Base-by-base conservation (phyloP, 23 tunicate genomes). In the Aplidium turbinatum region DNA sequence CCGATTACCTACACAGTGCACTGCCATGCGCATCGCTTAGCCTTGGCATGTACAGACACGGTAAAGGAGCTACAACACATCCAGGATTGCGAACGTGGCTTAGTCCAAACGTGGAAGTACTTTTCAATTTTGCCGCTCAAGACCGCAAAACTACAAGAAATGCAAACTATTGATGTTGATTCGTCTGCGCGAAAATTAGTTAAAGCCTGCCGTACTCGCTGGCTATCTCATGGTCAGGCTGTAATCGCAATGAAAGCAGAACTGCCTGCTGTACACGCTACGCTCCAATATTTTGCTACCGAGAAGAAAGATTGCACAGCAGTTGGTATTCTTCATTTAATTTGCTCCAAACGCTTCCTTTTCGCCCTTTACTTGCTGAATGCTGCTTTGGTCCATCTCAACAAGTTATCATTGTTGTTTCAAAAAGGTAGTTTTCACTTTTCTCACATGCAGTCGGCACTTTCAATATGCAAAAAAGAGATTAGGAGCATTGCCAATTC, bases 211-310 rank as follows among this genome's bases (percentile, higher is more conserved):
- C 73, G 52, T 38, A 66, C 52, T 39, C 73, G 52, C 38, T 66
- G 73, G 73, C 73, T 66, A 66, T 66, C 73, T 36, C 73, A 66
- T 66, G 73, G 73, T 66, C 51, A 66, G 38, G 73, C 73, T 66
- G 73, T 66, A 39, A 35, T 66, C 38, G 73, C 73, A 66, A 35
- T 66, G 73, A 66, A 66, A 39, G 38, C 73, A 66, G 73, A 66
- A 66, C 7, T 38, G 11, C 22, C 52, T 38, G 5, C 52, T 66
- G 52, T 66, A 52, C 38, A 33, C 22, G 51, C 73, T 30, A 38
- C 73, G 38, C 51, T 66, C 21, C 73, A 66, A 22, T 66, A 66
- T 39, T 66, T 66, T 66, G 73, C 73, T 66, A 38, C 73, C 38
- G 73, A 66, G 38, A 66, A 35, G 73, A 66, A 66, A 52, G 52